Evolutionary conservation across 64 coral and sea anemone species (phyloP), one percentile per base, ranked within the genome.

Genomic region (Hydrozoanthus tunicans): DNA sequence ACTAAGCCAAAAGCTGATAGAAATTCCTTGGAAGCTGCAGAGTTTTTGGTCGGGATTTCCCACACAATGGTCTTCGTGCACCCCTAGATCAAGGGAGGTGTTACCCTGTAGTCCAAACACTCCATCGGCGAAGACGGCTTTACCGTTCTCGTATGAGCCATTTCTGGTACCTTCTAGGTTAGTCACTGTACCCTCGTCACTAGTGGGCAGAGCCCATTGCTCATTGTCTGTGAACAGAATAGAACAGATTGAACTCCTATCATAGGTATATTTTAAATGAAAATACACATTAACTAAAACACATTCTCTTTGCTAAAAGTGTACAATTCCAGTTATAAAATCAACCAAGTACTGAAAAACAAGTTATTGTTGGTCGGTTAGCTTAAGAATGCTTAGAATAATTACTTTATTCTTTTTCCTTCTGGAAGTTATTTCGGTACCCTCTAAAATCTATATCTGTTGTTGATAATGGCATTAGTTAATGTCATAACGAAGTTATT

Each of bases 1-100:
- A 8, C 62, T 82, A 10, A 82, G 53, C 80, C 80, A 82, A 82
- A 82, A 64, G 26, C 59, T 82, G 25, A 82, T 9, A 58, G 80
- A 61, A 6, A 82, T 24, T 82, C 59, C 80, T 51, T 14, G 51
- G 63, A 2, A 17, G 3, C 4, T 14, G 55, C 77, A 79, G 6
- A 54, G 55, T 20, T 1, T 3, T 3, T 57, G 77, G 23, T 58
- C 5, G 0, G 77, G 17, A 0, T 17, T 55, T 56, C 77, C 77
- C 7, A 79, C 9, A 25, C 59, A 65, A 15, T 82, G 59, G 26
- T 53, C 27, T 0, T 7, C 53, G 80, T 82, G 11, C 17, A 64
- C 12, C 52, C 80, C 80, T 5, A 82, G 80, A 64, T 82, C 80
- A 51, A 82, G 26, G 5, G 80, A 82, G 15, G 24, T 13, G 14